A percentile compares a stretch with the other conserved stretches of the same genome.
These are phyloP conservation scores for Babyrousa celebensis DNA, from an alignment of 2,797 vertebrate species.

Conservation along the genomic window DNA sequence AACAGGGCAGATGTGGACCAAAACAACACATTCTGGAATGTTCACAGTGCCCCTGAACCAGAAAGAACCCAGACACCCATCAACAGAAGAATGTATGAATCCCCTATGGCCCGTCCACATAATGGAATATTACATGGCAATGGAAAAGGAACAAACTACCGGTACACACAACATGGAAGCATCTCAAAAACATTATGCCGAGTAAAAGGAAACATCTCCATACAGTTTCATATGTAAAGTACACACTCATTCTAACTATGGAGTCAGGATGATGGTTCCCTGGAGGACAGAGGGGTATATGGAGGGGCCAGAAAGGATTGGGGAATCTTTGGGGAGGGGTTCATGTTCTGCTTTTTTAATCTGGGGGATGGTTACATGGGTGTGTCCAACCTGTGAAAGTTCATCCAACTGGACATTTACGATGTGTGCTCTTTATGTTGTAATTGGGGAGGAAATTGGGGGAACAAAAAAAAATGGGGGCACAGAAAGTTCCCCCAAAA, in stretches of 20 bases:
- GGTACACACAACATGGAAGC: rapidly evolving
- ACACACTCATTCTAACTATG: neutral
- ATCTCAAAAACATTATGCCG: rapidly evolving
- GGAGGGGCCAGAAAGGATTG: neutral
- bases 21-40: neutral
- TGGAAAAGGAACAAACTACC: rapidly evolving
- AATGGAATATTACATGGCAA: neutral
- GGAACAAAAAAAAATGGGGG: too few species aligned
- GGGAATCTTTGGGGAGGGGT: neutral
- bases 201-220: neutral
- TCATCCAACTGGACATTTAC: neutral
- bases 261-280: neutral
- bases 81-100: neutral
- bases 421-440: too few species aligned
- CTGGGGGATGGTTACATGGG: neutral
- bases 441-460: too few species aligned
- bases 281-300: rapidly evolving
- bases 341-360: neutral
- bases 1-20: neutral
- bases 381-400: neutral
- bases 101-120: rapidly evolving
- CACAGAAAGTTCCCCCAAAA: neutral
- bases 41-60: neutral
- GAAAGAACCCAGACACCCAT: neutral
- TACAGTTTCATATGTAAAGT: rapidly evolving